These are phyloP conservation scores for Thripadectes ignobilis DNA, from an alignment of 2,797 vertebrate species.

Conservation along the genomic window DNA sequence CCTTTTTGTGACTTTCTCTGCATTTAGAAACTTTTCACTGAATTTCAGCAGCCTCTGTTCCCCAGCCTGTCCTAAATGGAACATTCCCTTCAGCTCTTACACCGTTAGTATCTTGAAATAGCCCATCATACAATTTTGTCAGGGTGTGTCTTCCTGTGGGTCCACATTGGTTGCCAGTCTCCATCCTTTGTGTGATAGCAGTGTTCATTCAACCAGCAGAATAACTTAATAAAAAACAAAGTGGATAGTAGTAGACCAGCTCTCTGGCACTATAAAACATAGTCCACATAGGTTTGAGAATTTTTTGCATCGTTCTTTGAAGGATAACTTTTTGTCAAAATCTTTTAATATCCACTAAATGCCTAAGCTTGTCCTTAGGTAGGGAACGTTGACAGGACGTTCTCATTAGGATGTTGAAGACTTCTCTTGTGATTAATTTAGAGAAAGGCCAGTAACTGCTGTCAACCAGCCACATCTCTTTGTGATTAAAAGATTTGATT, in stretches of 20 bases:
- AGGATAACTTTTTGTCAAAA: background rate
- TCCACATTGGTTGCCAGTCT: background rate
- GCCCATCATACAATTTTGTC: background rate
- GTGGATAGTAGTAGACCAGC: background rate
- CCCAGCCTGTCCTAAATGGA: background rate
- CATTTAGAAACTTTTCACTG: background rate
- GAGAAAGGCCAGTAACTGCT: background rate
- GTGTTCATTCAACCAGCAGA: background rate
- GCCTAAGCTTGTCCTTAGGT: background rate
- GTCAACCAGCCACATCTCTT: background rate
- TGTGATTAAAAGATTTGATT: background rate
- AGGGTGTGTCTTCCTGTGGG: background rate
- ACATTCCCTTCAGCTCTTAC: background rate
- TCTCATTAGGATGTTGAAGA: background rate
- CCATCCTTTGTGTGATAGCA: background rate
- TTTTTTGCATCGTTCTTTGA: background rate
- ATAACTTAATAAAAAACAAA: background rate
- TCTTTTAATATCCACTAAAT: background rate
- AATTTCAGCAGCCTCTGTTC: background rate
- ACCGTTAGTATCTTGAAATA: background rate
- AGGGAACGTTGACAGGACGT: background rate
- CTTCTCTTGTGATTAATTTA: background rate
- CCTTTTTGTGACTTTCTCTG: background rate
- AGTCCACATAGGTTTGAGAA: background rate
- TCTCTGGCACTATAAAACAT: background rate